Evolutionary conservation across 2,888 invertebrate species (phyloP).

Genomic region (Dinocampus coccinellae): DNA sequence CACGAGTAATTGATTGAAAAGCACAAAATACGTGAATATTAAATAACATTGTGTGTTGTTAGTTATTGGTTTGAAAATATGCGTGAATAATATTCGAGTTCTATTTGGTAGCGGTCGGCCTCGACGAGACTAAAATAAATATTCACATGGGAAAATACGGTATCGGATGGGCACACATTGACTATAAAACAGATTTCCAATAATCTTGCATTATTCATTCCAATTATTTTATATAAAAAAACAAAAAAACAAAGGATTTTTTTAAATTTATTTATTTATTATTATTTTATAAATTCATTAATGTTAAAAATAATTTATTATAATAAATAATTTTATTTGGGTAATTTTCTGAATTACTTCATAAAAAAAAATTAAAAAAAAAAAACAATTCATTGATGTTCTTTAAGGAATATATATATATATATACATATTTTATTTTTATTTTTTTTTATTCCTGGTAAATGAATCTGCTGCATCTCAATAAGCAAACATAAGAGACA

Average conservation of each 20-base stretch:
- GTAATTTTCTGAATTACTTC: neutral
- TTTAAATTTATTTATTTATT: no score
- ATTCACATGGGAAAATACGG: conserved; percentile 9
- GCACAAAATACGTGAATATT: neutral
- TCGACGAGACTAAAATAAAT: conserved; percentile 41
- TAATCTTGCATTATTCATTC: neutral
- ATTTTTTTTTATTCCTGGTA: neutral
- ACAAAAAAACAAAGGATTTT: no score
- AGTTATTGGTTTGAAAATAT: neutral
- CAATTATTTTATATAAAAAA: no score
- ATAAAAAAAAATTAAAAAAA: no score
- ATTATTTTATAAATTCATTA: neutral
- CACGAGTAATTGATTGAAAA: neutral
- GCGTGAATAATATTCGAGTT: conserved; percentile 10
- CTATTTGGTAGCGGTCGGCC: conserved; percentile 29
- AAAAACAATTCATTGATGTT: neutral
- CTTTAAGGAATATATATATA: neutral
- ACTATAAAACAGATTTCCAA: neutral
- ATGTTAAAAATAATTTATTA: neutral
- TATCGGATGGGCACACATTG: neutral
- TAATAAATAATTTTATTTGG: neutral
- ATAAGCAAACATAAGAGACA: neutral
- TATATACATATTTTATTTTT: neutral
- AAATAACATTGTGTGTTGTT: neutral
- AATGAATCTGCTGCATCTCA: conserved; percentile 2